Percentiles rank a stretch among this genome's conserved stretches.
Conservation (phyloP, 1,140 invertebrate species). For the Bombus confusus region DNA sequence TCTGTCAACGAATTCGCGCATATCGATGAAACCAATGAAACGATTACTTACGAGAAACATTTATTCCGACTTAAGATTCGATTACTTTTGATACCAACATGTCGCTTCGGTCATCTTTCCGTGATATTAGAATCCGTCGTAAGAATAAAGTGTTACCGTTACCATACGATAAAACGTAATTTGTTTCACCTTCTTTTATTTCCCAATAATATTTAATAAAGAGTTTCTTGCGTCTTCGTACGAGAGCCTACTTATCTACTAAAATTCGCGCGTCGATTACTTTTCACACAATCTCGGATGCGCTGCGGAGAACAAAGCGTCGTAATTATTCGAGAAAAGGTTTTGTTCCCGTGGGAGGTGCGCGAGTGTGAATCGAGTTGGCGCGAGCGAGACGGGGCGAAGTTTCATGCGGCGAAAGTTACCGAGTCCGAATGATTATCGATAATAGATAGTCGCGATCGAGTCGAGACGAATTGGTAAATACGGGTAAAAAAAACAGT, state of each 20-base stretch:
- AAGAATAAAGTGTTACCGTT: background rate
- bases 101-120: background rate
- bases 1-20: background rate
- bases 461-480: constrained; percentile 62
- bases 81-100: background rate
- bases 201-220: background rate
- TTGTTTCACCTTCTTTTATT: background rate
- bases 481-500: constrained; percentile 60
- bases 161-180: background rate
- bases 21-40: background rate
- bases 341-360: background rate
- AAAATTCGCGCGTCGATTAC: background rate
- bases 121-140: background rate
- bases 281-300: background rate
- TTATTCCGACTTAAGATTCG: background rate
- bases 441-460: constrained; percentile 45
- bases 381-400: background rate
- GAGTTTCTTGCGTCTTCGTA: background rate
- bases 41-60: constrained; percentile 22
- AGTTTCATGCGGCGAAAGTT: background rate
- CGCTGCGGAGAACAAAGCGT: background rate
- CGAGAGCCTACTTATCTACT: background rate
- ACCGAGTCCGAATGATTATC: constrained; percentile 39
- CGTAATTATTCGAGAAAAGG: constrained; percentile 17
- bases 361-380: background rate